A percentile compares a stretch with the other conserved stretches of the same genome.
Evolutionary conservation across 2,113 vertebrate species (phyloP).

Genomic region (Gasterosteus aculeatus): DNA sequence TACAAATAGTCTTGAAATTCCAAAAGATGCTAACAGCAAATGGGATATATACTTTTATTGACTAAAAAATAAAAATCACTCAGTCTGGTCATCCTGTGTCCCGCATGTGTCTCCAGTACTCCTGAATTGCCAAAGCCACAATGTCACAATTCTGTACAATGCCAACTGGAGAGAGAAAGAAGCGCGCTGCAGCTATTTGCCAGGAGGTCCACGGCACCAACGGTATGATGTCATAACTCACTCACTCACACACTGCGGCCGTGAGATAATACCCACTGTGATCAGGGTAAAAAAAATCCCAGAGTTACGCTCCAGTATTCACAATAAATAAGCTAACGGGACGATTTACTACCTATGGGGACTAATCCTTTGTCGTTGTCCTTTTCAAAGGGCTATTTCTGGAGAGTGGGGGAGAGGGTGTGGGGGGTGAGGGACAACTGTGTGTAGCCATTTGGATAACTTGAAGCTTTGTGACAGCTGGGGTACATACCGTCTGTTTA

Average conservation of each 20-base stretch:
- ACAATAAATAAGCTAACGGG: constrained; percentile 85
- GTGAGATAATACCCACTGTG: constrained; percentile 43
- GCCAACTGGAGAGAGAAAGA: constrained; percentile 87
- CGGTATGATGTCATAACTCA: constrained; percentile 66
- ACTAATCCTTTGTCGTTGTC: constrained; percentile 88
- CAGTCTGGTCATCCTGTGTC: constrained; percentile 58
- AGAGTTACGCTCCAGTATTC: constrained; percentile 51
- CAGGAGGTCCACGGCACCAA: constrained; percentile 90
- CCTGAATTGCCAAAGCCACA: constrained; percentile 70
- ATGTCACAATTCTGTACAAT: constrained; percentile 89
- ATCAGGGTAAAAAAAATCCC: constrained; percentile 69
- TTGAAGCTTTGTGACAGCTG: constrained; percentile 91
- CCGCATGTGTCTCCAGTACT: constrained; percentile 77
- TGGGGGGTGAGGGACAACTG: constrained; percentile 80
- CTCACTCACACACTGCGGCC: constrained; percentile 30
- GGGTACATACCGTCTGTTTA: constrained; percentile 79
- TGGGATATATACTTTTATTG: neutral
- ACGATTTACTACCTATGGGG: constrained; percentile 82
- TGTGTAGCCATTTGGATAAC: constrained; percentile 80
- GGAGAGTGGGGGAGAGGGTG: constrained; percentile 52
- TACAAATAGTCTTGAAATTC: neutral
- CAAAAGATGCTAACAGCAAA: neutral
- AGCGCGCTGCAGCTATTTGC: constrained; percentile 89
- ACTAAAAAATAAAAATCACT: constrained; percentile 14
- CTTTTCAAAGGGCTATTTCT: constrained; percentile 91